Evolutionary conservation across 2,113 vertebrate genomes (phyloP), one percentile per base, ranked within the genome.

Genomic region (Apistogramma diplotaenia): DNA sequence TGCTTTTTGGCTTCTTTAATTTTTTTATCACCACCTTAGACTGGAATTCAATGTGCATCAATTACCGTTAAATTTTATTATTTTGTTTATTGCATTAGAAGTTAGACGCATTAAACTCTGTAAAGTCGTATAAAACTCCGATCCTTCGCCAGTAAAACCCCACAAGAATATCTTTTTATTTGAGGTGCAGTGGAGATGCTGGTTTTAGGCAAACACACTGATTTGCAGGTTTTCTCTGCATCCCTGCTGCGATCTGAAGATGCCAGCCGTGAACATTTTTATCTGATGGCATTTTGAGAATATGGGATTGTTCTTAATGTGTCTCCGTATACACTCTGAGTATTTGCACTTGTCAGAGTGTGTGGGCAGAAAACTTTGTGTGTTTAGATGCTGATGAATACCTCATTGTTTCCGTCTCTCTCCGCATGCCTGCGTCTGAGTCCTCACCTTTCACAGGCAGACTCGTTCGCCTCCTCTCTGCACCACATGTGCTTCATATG

Each of bases 171-270:
- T 1, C 3, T 29, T 4, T 49, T 5, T 49, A 29, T 29, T 8
- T 49, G 62, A 49, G 16, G 49, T 49, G 33, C 60, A 56, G 35
- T 19, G 46, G 2, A 18, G 3, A 60, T 18, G 54, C 8, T 58
- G 27, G 3, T 72, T 70, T 86, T 40, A 75, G 75, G 21, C 55
- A 49, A 58, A 70, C 33, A 61, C 46, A 21, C 23, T 1, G 0
- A 1, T 67, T 49, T 70, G 29, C 0, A 12, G 16, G 3, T 70
- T 25, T 49, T 70, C 37, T 43, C 29, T 62, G 37, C 59, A 35
- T 83, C 19, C 62, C 61, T 76, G 1, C 75, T 62, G 49, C 67
- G 82, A 83, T 89, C 51, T 57, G 59, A 79, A 82, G 57, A 79
- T 43, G 46, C 53, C 37, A 16, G n/a, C 9, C 2, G n/a, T 71